These are phyloP conservation scores for Holcopasites calliopsidis DNA, from an alignment of 1,140 invertebrate genomes.

Conservation along the genomic window DNA sequence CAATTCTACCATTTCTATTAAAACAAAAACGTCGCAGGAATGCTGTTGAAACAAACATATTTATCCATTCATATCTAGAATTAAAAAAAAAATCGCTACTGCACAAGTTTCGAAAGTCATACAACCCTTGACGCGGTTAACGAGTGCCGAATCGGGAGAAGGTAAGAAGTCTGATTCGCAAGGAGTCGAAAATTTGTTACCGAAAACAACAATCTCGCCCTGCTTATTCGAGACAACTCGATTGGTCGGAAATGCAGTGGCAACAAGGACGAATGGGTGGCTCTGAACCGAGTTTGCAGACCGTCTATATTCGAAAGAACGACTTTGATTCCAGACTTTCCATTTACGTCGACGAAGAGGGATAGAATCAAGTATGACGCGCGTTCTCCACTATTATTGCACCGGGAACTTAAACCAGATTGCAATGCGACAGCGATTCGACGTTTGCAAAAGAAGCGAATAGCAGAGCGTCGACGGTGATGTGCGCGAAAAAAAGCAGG, in stretches of 20 bases:
- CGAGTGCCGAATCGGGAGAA: too few species aligned
- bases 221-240: too few species aligned
- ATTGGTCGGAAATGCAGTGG: constrained; percentile 13
- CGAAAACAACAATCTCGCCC: too few species aligned
- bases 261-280: constrained; percentile 28
- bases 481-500: background rate
- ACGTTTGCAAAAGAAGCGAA: constrained; percentile 52
- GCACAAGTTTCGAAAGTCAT: too few species aligned
- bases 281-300: background rate
- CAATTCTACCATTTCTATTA: too few species aligned
- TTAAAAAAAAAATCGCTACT: too few species aligned
- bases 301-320: constrained; percentile 10
- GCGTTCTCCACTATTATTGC: constrained; percentile 40
- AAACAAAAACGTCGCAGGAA: too few species aligned
- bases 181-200: too few species aligned
- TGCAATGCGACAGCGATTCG: constrained; percentile 54
- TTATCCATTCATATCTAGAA: too few species aligned
- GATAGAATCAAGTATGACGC: constrained; percentile 32
- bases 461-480: constrained; percentile 8
- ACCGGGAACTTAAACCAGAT: constrained; percentile 47
- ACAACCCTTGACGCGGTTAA: too few species aligned
- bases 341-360: constrained; percentile 4
- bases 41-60: too few species aligned
- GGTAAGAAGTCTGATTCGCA: too few species aligned
- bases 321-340: constrained; percentile 54